These are phyloP conservation scores for Centropus unirufus DNA, from an alignment of 2,113 vertebrate genomes.

Conservation along the genomic window DNA sequence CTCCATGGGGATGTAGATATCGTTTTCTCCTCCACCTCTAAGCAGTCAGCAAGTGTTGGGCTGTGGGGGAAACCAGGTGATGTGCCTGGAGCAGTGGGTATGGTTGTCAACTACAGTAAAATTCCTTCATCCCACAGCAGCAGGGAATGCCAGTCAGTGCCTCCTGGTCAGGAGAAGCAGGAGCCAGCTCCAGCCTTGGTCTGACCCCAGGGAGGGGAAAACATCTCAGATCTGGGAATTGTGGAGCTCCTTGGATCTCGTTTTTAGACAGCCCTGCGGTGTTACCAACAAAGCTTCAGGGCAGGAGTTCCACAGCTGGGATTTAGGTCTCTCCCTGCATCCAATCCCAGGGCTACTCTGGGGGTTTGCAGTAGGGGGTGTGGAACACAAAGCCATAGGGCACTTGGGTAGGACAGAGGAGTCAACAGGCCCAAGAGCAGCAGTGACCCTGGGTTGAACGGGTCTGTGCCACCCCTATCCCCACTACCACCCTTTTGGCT, in stretches of 20 bases:
- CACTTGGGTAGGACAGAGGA: not conserved
- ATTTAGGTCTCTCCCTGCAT: not conserved
- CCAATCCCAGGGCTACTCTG: accelerated
- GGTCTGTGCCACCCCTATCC: not conserved
- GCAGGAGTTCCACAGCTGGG: accelerated
- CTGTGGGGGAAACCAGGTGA: accelerated
- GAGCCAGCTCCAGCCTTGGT: not conserved
- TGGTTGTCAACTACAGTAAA: not conserved
- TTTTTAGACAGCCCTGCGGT: not conserved
- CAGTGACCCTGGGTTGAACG: not conserved
- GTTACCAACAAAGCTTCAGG: not conserved
- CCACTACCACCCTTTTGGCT: accelerated
- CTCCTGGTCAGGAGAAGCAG: too few species aligned
- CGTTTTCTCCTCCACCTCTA: not conserved
- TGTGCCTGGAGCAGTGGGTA: not conserved
- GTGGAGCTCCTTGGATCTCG: not conserved
- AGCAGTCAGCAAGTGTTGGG: not conserved
- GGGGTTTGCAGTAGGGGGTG: not conserved
- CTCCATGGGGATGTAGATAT: not conserved
- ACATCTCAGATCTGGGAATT: not conserved
- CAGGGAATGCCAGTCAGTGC: not conserved
- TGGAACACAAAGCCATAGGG: not conserved
- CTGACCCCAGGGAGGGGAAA: not conserved
- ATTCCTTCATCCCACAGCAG: not conserved
- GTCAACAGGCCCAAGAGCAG: not conserved